phyloP scores from a whole-genome alignment of 2,797 vertebrate species.

The Neosilurus mollespiculum region DNA sequence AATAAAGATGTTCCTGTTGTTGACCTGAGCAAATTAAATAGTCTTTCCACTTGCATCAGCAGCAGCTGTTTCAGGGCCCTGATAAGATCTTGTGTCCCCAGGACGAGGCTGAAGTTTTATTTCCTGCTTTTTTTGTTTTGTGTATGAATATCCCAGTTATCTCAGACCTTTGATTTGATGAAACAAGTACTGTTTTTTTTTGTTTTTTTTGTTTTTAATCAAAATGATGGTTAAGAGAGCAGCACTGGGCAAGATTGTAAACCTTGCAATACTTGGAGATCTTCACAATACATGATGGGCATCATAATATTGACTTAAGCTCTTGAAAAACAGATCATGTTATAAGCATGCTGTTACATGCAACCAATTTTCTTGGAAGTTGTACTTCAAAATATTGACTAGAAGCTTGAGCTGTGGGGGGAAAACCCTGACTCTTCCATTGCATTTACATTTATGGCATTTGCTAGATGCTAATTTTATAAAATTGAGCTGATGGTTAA shows the following conservation, averaged over 20 bases:
- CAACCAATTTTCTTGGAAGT: neutral
- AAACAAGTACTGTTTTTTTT: neutral
- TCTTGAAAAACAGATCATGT: neutral
- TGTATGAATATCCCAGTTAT: neutral
- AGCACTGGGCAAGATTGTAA: neutral
- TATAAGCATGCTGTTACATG: neutral
- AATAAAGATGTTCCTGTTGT: conserved; percentile 52
- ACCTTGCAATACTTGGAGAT: neutral
- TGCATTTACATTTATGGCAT: too few relatives aligned
- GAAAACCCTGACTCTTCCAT: neutral
- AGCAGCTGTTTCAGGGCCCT: conserved; percentile 4
- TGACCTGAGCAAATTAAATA: neutral
- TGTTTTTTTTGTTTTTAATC: neutral
- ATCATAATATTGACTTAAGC: neutral
- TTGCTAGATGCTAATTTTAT: too few relatives aligned
- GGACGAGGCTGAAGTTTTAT: neutral
- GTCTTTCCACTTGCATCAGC: neutral
- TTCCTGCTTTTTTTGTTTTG: neutral
- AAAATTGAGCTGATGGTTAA: too few relatives aligned
- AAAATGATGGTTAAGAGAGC: neutral
- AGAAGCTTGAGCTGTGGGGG: neutral
- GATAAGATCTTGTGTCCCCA: neutral
- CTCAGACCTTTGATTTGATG: neutral
- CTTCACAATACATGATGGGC: neutral
- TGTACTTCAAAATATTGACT: neutral